Conservation (phyloP, 1,140 invertebrate genomes). For the Vollenhovia emeryi region DNA sequence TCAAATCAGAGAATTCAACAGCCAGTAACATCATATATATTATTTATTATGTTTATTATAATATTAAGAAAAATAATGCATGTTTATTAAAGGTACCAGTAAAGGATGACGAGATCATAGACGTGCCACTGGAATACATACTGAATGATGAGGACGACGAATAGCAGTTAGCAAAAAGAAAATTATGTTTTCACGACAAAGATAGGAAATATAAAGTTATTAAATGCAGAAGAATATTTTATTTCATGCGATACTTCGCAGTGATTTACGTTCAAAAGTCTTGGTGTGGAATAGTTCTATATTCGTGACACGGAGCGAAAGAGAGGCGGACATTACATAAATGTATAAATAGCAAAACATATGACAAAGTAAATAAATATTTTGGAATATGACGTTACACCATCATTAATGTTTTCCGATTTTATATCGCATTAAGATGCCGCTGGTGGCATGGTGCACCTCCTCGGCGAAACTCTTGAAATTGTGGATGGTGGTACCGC, state of each 20-base stretch:
- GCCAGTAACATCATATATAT: background rate
- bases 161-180: constrained; percentile 20
- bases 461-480: constrained; percentile 92
- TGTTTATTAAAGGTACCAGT: constrained; percentile 79
- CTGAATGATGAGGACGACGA: constrained; percentile 61
- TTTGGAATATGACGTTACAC: constrained; percentile 43
- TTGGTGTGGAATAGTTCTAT: constrained; percentile 13
- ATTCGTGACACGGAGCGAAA: background rate
- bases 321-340: constrained; percentile 26
- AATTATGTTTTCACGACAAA: constrained; percentile 37
- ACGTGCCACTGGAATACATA: constrained; percentile 57
- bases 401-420: constrained; percentile 72
- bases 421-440: constrained; percentile 79
- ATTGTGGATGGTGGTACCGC: constrained; percentile 97
- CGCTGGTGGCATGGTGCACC: constrained; percentile 86
- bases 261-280: constrained; percentile 11
- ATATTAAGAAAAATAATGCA: constrained; percentile 13
- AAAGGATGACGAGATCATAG: constrained; percentile 72
- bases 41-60: background rate
- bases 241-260: background rate
- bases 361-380: constrained; percentile 63
- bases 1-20: constrained; percentile 1
- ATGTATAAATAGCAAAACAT: constrained; percentile 38
- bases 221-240: background rate
- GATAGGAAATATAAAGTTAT: constrained; percentile 15